phyloP scores from a whole-genome alignment of 2,113 vertebrate genomes.

The Chionomys nivalis region DNA sequence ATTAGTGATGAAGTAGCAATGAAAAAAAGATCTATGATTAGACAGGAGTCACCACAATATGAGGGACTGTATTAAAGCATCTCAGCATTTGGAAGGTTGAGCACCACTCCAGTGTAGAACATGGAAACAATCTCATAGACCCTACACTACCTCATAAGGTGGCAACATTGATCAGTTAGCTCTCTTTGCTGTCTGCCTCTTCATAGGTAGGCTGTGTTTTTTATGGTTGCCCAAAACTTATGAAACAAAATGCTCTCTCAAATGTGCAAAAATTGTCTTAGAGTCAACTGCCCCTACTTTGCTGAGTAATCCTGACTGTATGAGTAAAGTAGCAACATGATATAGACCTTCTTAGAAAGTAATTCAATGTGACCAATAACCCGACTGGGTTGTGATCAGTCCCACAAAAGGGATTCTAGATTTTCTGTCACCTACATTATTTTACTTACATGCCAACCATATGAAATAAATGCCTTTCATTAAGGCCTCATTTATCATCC shows the following conservation, averaged over 20 bases:
- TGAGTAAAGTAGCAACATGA: not conserved
- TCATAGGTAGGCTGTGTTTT: not conserved
- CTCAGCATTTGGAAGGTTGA: not conserved
- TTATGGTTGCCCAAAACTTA: slow-evolving; percentile 5
- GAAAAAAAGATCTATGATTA: not conserved
- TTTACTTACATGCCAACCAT: slow-evolving; percentile 34
- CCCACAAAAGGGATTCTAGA: not conserved
- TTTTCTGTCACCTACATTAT: not conserved
- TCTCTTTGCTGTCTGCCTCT: slow-evolving; percentile 4
- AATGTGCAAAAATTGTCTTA: not conserved
- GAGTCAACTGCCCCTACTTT: slow-evolving; percentile 11
- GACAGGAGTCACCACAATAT: not conserved
- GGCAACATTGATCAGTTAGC: not conserved
- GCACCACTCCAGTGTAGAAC: no score
- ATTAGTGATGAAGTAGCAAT: not conserved
- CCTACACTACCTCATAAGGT: not conserved
- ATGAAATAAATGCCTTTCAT: slow-evolving; percentile 46
- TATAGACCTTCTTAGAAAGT: not conserved
- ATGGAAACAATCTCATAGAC: not conserved
- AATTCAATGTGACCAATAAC: not conserved
- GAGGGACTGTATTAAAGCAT: not conserved
- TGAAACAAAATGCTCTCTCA: not conserved
- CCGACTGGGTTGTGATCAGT: not conserved
- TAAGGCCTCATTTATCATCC: not conserved
- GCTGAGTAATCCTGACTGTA: not conserved